Percentiles rank a stretch among this genome's conserved stretches.
Conservation (phyloP, 2,113 vertebrate species). For the Dolichotis patagonum region DNA sequence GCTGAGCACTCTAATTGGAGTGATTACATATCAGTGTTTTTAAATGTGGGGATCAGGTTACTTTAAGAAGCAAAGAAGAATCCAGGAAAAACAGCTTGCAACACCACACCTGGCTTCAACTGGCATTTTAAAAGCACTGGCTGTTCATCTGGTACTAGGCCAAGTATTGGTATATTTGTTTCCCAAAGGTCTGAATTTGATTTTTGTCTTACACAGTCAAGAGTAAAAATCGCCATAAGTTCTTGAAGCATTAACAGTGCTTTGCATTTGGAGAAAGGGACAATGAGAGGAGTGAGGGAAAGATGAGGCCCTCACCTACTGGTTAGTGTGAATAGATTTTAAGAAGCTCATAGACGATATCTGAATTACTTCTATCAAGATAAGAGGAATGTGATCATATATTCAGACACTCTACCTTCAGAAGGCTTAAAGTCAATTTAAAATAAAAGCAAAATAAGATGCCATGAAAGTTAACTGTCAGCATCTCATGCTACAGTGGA, state of each 20-base stretch:
- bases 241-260: not conserved
- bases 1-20: not conserved
- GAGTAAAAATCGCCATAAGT: not conserved
- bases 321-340: not conserved
- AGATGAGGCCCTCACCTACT: not conserved
- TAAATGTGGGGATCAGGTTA: not conserved
- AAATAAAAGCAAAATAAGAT: constrained; percentile 27
- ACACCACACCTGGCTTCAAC: not conserved
- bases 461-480: not conserved
- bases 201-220: not conserved
- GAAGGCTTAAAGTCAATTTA: constrained; percentile 19
- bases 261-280: not conserved
- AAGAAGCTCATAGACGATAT: not conserved
- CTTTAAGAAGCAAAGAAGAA: not conserved
- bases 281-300: not conserved
- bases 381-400: not conserved
- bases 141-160: not conserved
- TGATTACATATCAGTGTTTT: not conserved
- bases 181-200: not conserved
- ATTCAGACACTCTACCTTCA: not conserved
- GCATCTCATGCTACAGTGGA: not conserved
- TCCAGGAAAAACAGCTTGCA: not conserved
- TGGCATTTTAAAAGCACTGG: not conserved
- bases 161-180: not conserved
- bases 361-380: not conserved